These are phyloP conservation scores for Mesocentrotus franciscanus DNA, from an alignment of 53 echinoderm and acorn worm genomes.

Conservation along the genomic window DNA sequence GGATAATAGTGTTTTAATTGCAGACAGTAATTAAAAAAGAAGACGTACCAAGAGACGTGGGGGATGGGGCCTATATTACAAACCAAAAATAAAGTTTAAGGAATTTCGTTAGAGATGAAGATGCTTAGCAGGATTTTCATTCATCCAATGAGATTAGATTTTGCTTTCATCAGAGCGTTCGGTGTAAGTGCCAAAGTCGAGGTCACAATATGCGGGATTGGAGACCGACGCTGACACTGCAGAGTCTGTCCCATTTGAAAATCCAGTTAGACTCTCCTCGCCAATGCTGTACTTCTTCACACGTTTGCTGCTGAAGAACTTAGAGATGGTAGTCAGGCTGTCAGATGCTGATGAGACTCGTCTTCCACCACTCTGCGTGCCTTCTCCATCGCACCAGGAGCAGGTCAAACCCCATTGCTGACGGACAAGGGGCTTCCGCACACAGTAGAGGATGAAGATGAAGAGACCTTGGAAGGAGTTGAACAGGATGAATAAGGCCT, in stretches of 20 bases:
- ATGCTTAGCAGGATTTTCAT: background rate
- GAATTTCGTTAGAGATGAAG: no score
- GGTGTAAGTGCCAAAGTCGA: background rate
- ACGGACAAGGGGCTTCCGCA: no score
- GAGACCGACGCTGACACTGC: background rate
- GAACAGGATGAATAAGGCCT: no score
- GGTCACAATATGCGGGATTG: background rate
- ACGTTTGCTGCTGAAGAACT: background rate
- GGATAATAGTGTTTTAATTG: no score
- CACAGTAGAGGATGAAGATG: background rate
- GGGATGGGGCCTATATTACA: no score
- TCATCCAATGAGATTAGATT: background rate
- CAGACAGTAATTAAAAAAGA: no score
- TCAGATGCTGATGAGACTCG: background rate
- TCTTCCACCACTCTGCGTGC: background rate
- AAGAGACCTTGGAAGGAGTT: background rate
- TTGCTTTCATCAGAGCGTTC: background rate
- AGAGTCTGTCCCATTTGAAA: background rate
- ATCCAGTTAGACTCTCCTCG: background rate
- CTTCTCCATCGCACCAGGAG: background rate
- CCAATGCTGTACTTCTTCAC: background rate
- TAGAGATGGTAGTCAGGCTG: background rate
- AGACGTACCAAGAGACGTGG: no score
- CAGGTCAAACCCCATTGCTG: conserved; percentile 44
- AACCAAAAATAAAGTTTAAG: no score